A percentile compares a stretch with the other conserved stretches of the same genome.
Conservation (phyloP, 2,113 vertebrate species). For the Xenopus borealis region DNA sequence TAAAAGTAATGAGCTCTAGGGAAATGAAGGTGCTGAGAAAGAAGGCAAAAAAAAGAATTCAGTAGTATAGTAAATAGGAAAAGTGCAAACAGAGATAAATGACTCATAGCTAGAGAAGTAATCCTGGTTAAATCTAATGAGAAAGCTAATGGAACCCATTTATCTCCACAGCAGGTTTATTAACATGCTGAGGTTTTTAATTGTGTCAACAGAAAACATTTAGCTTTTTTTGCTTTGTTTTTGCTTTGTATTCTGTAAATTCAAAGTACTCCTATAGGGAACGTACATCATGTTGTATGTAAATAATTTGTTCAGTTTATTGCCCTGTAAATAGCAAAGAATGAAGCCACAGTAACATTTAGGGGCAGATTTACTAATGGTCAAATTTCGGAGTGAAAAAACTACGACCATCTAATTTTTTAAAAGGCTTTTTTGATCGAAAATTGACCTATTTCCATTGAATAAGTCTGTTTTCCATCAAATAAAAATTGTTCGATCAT, state of each 20-base stretch:
- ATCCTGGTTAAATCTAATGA: slow-evolving; percentile 56
- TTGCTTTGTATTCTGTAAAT: neutral
- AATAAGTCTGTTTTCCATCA: too few relatives aligned
- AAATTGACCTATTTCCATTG: too few relatives aligned
- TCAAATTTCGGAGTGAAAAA: too few relatives aligned
- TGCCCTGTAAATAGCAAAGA: too few relatives aligned
- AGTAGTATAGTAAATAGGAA: slow-evolving; percentile 28
- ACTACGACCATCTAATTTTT: too few relatives aligned
- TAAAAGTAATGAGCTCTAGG: neutral
- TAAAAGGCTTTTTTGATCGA: too few relatives aligned
- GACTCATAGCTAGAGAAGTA: slow-evolving; percentile 53
- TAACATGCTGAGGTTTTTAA: slow-evolving; percentile 43
- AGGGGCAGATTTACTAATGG: too few relatives aligned
- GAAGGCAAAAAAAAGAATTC: neutral
- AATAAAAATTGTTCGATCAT: too few relatives aligned
- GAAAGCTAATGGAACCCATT: slow-evolving; percentile 56
- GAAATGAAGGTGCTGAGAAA: slow-evolving; percentile 24
- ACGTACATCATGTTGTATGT: too few relatives aligned
- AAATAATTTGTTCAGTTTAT: too few relatives aligned
- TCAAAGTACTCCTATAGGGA: too few relatives aligned
- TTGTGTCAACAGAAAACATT: slow-evolving; percentile 30
- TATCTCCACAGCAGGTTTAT: slow-evolving; percentile 51
- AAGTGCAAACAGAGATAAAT: slow-evolving; percentile 49
- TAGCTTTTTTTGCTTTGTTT: slow-evolving; percentile 16
- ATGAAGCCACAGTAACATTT: too few relatives aligned